Evolutionary conservation across 2,797 vertebrate genomes (phyloP), one percentile per base, ranked within the genome.

Genomic region (Hapalemur alaotrensis): DNA sequence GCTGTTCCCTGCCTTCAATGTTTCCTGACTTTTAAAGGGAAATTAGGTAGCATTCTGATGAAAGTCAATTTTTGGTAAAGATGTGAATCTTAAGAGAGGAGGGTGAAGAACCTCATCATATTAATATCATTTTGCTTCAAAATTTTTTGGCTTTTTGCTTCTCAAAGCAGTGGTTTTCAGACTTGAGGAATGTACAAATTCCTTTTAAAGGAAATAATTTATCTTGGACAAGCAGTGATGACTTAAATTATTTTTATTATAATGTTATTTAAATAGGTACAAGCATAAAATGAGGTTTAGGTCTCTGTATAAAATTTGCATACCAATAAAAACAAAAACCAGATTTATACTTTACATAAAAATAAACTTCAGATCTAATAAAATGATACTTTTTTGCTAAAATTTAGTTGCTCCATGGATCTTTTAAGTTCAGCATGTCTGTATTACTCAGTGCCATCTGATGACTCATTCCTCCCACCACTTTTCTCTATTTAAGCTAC

Each of bases 141-240:
- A 93, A 87, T 28, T 90, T 83, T 83, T 83, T 93, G 89, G 59
- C 46, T 72, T 93, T 88, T 95, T 96, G 70, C 43, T 96, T 28
- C 38, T 95, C 8, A 67, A 4, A 82, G 35, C 46, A 88, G n/a
- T 95, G 41, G 38, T 83, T 95, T 86, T 97, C 80, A 91, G 87
- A 83, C 43, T 89, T 96, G 48, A 92, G 28, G 75, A 93, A 94
- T 95, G 43, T 75, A 72, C 46, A 92, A 11, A 72, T 83, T 90
- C 72, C 78, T 94, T 95, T 83, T 93, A 89, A 89, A 88, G 85
- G 35, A 93, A 84, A 96, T 95, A 78, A 86, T 86, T 95, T 90
- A 76, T 92, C 78, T 93, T 87, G n/a, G 48, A 79, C 43, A 20
- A 28, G 41, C 4, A 48, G 57, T 67, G 46, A 52, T 93, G 72